Base-by-base conservation (phyloP, 2,888 invertebrate species). In the Acleris emargana region DNA sequence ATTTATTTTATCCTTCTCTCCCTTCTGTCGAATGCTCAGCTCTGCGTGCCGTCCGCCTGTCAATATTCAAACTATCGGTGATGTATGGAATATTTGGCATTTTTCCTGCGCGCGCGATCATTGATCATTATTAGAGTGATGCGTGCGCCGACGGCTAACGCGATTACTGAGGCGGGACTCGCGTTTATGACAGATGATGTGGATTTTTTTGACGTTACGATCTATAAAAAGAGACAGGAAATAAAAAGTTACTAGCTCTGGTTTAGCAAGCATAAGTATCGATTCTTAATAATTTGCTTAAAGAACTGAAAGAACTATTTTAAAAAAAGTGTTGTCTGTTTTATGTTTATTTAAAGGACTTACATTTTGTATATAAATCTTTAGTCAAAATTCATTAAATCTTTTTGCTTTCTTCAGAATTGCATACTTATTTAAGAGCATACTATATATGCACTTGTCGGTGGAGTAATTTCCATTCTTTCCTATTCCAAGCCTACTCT, bases 51-150 rank as follows among this genome's bases (percentile, higher is more conserved):
- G 77, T 75, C 74, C 83, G 84, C 80, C 91, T 91, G 91, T 90
- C 91, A 90, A 77, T 89, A 87, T 84, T 78, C 81, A 81, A 86
- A 82, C 80, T 86, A 83, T 78, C 80, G 82, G 87, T 91, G 91
- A 91, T 91, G 86, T 91, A 90, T 91, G 87, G 89, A 89, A 89
- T 89, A 89, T 90, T 89, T 90, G 88, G 90, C 91, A 88, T 89
- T 89, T 87, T 85, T 84, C 82, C 79, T 77, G 72, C 78, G 73
- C 72, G 57, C 71, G 73, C 61, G 79, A 87, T 87, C 89, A 91
- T 90, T 86, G 87, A 90, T 90, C 89, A 90, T 88, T 90, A 89
- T 86, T 89, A 88, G 83, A 84, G 79, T 79, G 83, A 79, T 76
- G 74, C 77, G 82, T 77, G 80, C 81, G 74, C 79, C 76, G 74